phyloP scores from a whole-genome alignment of 2,113 vertebrate species.

The Lepus timidus region DNA sequence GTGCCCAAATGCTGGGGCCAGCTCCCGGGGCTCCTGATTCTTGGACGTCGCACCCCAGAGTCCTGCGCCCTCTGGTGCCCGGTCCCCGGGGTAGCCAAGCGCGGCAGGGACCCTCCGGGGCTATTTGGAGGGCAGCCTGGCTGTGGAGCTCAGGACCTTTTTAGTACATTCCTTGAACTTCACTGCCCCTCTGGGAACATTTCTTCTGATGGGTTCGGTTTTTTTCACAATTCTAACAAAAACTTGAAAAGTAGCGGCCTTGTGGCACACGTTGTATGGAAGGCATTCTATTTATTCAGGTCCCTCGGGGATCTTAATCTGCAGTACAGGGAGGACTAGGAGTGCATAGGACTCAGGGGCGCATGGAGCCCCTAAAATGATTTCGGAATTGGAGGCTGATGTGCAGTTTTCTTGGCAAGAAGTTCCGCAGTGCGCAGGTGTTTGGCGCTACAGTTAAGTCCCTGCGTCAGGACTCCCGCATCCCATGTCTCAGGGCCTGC shows the following conservation, averaged over 20 bases:
- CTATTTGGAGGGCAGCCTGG: not conserved
- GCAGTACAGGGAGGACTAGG: not conserved
- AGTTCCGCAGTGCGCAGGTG: not conserved
- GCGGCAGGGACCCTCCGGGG: not conserved
- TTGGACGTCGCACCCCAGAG: fast-evolving
- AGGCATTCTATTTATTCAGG: not conserved
- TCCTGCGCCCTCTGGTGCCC: not conserved
- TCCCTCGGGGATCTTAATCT: not conserved
- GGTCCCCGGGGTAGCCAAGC: not conserved
- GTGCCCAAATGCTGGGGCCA: not conserved
- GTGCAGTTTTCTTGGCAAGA: not conserved
- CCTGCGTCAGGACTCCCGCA: too few relatives aligned
- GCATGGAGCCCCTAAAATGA: not conserved
- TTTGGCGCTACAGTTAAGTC: too few relatives aligned
- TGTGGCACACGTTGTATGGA: not conserved
- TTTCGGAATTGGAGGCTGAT: not conserved
- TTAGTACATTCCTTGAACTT: not conserved
- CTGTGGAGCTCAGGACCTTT: not conserved
- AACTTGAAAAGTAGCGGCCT: not conserved
- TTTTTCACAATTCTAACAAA: constrained; percentile 3
- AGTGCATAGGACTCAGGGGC: not conserved
- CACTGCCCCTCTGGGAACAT: not conserved
- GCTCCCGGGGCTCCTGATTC: not conserved
- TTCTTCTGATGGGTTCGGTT: not conserved
- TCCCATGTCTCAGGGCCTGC: too few relatives aligned